Evolutionary conservation across 1,140 invertebrate genomes (phyloP).

Genomic region (Drosophila dunni): DNA sequence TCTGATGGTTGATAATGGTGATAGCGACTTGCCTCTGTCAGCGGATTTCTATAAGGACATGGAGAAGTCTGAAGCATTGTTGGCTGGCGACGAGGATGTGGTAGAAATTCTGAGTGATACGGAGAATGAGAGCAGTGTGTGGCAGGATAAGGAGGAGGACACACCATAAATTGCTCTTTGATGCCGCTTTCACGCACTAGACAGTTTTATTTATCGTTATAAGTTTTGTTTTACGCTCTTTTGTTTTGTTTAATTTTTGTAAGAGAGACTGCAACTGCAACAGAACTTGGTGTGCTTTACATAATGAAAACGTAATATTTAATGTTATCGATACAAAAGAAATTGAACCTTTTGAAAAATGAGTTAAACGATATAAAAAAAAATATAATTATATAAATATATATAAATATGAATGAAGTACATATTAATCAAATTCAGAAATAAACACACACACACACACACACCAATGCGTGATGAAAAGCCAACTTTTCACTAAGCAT

Average conservation of each 20-base stretch:
- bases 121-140: slow-evolving; percentile 71
- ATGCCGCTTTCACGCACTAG: slow-evolving; percentile 45
- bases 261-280: slow-evolving; percentile 77
- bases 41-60: slow-evolving; percentile 55
- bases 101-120: slow-evolving; percentile 73
- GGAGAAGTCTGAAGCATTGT: slow-evolving; percentile 44
- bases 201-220: slow-evolving; percentile 65
- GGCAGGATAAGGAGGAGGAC: slow-evolving; percentile 72
- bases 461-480: slow-evolving; percentile 28
- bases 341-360: slow-evolving; percentile 32
- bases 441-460: slow-evolving; percentile 29
- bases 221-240: slow-evolving; percentile 66
- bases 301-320: slow-evolving; percentile 56
- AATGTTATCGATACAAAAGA: slow-evolving; percentile 42
- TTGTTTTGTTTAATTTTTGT: slow-evolving; percentile 72
- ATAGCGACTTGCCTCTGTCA: slow-evolving; percentile 30
- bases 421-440: slow-evolving; percentile 38
- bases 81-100: slow-evolving; percentile 57
- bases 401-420: slow-evolving; percentile 27
- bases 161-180: slow-evolving; percentile 37
- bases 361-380: slow-evolving; percentile 37
- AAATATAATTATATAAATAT: neutral
- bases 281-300: slow-evolving; percentile 78
- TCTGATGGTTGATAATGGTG: slow-evolving; percentile 51
- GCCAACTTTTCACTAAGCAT: slow-evolving; percentile 35